Conservation (phyloP, 2,888 invertebrate genomes). For the Idaea straminata region DNA sequence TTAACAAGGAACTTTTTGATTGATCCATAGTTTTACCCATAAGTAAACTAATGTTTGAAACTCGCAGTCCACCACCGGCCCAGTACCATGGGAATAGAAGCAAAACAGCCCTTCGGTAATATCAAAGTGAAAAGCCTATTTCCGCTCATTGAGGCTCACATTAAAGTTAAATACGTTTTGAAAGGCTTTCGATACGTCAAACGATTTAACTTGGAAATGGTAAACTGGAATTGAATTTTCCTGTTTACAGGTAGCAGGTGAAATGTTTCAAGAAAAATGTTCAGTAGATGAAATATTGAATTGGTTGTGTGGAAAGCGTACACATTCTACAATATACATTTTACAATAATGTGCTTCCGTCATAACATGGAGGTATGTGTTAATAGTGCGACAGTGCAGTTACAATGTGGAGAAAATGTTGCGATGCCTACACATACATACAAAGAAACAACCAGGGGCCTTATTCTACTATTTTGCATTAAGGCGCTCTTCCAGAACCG, state of each 20-base stretch:
- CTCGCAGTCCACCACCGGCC: too few species aligned
- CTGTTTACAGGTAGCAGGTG: slow-evolving; percentile 62
- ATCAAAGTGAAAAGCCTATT: background rate
- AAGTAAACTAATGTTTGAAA: too few species aligned
- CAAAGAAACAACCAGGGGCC: background rate
- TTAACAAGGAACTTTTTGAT: too few species aligned
- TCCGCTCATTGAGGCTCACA: background rate
- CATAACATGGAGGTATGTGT: background rate
- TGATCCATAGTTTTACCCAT: too few species aligned
- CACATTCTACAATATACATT: too few species aligned
- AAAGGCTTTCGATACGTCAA: slow-evolving; percentile 15
- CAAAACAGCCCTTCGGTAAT: background rate
- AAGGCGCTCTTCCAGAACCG: too few species aligned
- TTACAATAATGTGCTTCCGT: background rate
- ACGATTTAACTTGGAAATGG: slow-evolving; percentile 39
- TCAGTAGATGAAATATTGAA: slow-evolving; percentile 63
- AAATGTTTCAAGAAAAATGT: slow-evolving; percentile 54
- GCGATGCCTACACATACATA: background rate
- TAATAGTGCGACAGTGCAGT: background rate
- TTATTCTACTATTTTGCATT: too few species aligned
- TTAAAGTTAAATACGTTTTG: background rate
- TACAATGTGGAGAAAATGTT: background rate
- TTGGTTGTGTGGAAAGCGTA: slow-evolving; percentile 35
- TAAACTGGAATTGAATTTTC: slow-evolving; percentile 58
- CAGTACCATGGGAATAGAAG: background rate